Percentiles rank a stretch among this genome's conserved stretches.
Evolutionary conservation across 2,113 vertebrate species (phyloP).

Genomic region (Triplophysa siluroides): DNA sequence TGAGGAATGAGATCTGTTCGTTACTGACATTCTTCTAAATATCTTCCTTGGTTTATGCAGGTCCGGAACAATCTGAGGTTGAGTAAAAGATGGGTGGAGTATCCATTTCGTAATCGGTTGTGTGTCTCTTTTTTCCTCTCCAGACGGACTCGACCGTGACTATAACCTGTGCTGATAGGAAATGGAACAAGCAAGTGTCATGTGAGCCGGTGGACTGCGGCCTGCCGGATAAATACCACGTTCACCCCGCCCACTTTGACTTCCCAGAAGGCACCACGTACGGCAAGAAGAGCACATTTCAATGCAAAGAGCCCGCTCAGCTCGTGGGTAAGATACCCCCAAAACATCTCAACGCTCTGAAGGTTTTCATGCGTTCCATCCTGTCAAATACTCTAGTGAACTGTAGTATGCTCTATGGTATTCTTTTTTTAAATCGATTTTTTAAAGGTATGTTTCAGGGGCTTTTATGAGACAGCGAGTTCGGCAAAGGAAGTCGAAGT

Average conservation of each 20-base stretch:
- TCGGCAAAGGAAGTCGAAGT: too few relatives aligned
- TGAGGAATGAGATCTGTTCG: too few relatives aligned
- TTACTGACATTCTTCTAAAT: too few relatives aligned
- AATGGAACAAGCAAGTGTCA: constrained; percentile 92
- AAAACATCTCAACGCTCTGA: background rate
- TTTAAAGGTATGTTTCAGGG: too few relatives aligned
- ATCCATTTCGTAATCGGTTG: background rate
- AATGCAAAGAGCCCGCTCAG: constrained; percentile 88
- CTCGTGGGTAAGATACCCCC: constrained; percentile 82
- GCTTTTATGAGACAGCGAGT: too few relatives aligned
- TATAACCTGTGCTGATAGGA: constrained; percentile 89
- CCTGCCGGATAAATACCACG: constrained; percentile 92
- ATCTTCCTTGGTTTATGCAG: too few relatives aligned
- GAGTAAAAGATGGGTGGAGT: too few relatives aligned
- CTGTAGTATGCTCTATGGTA: too few relatives aligned
- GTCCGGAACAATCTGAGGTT: too few relatives aligned
- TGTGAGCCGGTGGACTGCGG: constrained; percentile 96
- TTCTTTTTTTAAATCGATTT: too few relatives aligned
- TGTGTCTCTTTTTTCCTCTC: constrained; percentile 31
- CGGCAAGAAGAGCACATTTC: constrained; percentile 89
- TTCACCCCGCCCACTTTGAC: constrained; percentile 88
- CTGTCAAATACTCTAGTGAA: too few relatives aligned
- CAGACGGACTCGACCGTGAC: constrained; percentile 80
- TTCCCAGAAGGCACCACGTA: constrained; percentile 93
- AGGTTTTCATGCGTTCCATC: background rate